These are phyloP conservation scores for Penaeus chinensis DNA, from an alignment of 1,140 invertebrate genomes.

Conservation along the genomic window DNA sequence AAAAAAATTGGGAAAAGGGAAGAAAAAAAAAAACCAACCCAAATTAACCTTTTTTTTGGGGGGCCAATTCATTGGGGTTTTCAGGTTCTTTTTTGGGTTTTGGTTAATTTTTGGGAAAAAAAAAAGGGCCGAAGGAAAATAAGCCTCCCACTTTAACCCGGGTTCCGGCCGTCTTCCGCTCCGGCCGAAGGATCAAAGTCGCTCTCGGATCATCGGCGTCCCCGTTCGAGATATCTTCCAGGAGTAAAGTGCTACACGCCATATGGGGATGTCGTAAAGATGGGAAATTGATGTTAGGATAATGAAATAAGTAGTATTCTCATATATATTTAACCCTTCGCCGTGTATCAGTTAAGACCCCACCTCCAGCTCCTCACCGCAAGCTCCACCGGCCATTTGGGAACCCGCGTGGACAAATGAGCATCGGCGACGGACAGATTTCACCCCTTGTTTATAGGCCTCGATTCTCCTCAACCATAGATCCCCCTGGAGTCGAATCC, in stretches of 20 bases:
- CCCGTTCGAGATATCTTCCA: slow-evolving; percentile 13
- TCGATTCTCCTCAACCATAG: too few relatives aligned
- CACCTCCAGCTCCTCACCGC: slow-evolving; percentile 24
- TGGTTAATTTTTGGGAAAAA: too few relatives aligned
- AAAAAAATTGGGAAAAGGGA: too few relatives aligned
- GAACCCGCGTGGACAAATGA: slow-evolving; percentile 27
- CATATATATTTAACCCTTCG: slow-evolving; percentile 39
- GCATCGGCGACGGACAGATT: not conserved
- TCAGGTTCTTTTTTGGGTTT: too few relatives aligned
- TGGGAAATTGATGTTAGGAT: slow-evolving; percentile 56
- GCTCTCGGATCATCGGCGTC: not conserved
- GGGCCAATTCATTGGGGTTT: too few relatives aligned
- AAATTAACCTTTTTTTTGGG: too few relatives aligned
- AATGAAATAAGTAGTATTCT: slow-evolving; percentile 56
- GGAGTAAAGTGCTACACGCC: slow-evolving; percentile 31
- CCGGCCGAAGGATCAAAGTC: not conserved
- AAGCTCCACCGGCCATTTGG: not conserved
- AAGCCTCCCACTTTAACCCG: too few relatives aligned
- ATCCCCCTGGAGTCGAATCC: too few relatives aligned
- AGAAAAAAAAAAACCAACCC: too few relatives aligned
- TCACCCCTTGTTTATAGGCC: too few relatives aligned
- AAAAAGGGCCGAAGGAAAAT: too few relatives aligned
- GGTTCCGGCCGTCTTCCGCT: not conserved
- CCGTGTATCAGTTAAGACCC: slow-evolving; percentile 39
- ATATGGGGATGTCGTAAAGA: slow-evolving; percentile 60